Evolutionary conservation across 2,113 vertebrate species (phyloP).

Genomic region (Neodon shergylaensis): DNA sequence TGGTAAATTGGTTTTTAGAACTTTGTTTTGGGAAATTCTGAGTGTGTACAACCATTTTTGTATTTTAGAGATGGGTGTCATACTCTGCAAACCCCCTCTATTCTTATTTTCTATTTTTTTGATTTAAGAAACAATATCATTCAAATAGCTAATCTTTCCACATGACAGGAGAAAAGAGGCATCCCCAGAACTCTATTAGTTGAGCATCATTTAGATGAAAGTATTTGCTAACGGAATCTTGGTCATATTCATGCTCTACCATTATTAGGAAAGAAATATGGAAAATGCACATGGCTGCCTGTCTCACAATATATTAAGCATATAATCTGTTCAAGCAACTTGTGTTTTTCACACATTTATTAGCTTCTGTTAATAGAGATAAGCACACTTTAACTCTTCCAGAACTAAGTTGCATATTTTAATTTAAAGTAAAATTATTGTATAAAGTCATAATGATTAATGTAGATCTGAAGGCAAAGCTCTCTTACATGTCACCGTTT

Average conservation of each 20-base stretch:
- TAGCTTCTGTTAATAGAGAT: neutral
- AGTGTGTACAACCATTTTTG: neutral
- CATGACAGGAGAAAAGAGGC: neutral
- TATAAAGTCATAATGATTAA: neutral
- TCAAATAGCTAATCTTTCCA: neutral
- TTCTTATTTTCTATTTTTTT: neutral
- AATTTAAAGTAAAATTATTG: neutral
- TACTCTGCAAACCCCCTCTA: too few relatives aligned
- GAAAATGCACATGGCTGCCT: neutral
- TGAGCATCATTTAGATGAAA: neutral
- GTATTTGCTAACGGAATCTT: neutral
- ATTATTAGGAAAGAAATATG: neutral
- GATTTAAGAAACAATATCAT: neutral
- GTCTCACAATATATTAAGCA: neutral
- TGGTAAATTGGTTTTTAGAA: neutral
- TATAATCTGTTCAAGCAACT: neutral
- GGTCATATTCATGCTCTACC: neutral
- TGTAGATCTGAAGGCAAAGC: neutral
- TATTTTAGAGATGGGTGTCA: neutral
- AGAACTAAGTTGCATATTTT: neutral
- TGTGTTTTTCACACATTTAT: neutral
- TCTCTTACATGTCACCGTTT: neutral
- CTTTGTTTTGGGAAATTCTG: neutral
- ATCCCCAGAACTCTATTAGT: neutral
- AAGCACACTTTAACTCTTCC: neutral